Evolutionary conservation across 2,888 invertebrate genomes (phyloP), one percentile per base, ranked within the genome.

Genomic region (Agrilus mali): DNA sequence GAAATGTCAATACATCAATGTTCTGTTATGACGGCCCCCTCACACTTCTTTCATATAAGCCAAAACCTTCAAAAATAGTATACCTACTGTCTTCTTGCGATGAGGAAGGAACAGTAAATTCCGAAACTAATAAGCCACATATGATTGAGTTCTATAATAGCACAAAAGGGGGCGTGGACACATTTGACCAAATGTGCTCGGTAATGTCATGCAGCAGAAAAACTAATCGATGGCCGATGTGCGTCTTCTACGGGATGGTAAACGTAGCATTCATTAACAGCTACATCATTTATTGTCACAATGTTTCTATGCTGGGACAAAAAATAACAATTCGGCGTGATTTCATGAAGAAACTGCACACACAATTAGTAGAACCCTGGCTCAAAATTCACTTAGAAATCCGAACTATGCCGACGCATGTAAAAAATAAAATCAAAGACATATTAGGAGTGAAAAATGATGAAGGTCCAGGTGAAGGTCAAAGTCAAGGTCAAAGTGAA

Each of bases 161-260:
- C 4, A 44, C 44, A 7, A 47, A 47, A 41, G 38, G 31, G 44
- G 43, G n/a, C n/a, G n/a, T n/a, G n/a, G n/a, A n/a, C n/a, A n/a
- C n/a, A n/a, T n/a, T n/a, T n/a, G n/a, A n/a, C 20, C 43, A 44
- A 27, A 20, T 47, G 36, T 43, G 38, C 17, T 17, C 37, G 2
- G 36, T 22, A 22, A 41, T 33, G 38, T 34, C 15, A 31, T 39
- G 38, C 13, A 39, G 27, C 13, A 41, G 44, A 42, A 42, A 44
- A 41, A 44, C 44, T 7, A 34, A 33, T 16, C 15, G 41, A 22
- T 44, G 43, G 44, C 44, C 41, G 15, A 14, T 45, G n/a, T 33
- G 27, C 22, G 12, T 42, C 12, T 45, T 39, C 6, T 45, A 45
- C 13, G 39, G 33, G 2, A 45, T 45, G 36, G 10, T 45, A 33